These are phyloP conservation scores for Regulus satrapa DNA, from an alignment of 2,113 vertebrate genomes.

Conservation along the genomic window DNA sequence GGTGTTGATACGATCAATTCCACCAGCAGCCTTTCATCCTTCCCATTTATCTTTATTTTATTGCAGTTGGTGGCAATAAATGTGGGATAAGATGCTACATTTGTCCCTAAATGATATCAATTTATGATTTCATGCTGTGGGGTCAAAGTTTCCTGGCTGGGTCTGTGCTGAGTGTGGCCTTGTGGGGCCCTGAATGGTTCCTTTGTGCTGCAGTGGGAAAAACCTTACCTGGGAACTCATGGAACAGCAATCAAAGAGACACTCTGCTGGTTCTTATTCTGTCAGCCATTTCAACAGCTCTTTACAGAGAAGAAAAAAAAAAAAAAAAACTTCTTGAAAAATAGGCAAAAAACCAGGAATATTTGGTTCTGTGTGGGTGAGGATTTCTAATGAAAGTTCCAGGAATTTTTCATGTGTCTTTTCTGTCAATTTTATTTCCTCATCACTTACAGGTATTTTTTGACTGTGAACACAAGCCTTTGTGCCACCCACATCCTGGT, in stretches of 20 bases:
- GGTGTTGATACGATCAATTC: not conserved
- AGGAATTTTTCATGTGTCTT: not conserved
- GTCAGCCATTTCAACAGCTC: not conserved
- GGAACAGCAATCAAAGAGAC: not conserved
- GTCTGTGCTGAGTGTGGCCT: not conserved
- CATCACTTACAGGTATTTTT: not conserved
- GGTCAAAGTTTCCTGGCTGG: not conserved
- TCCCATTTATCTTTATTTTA: not conserved
- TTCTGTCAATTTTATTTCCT: not conserved
- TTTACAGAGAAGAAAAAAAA: not conserved
- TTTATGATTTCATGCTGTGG: not conserved
- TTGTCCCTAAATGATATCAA: not conserved
- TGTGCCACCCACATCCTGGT: slow-evolving; percentile 27
- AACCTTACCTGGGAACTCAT: not conserved
- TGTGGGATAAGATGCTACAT: not conserved
- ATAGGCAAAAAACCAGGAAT: not conserved
- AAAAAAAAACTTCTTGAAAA: not conserved
- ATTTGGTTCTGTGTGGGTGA: not conserved
- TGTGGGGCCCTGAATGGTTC: not conserved
- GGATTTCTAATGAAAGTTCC: not conserved
- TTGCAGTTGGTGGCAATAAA: not conserved
- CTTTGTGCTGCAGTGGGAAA: not conserved
- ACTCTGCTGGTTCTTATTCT: not conserved
- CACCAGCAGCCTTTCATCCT: not conserved
- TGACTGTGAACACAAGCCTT: not conserved